Percentiles rank a stretch among this genome's conserved stretches.
These are phyloP conservation scores for Circaetus gallicus DNA, from an alignment of 2,113 vertebrate species.

Conservation along the genomic window DNA sequence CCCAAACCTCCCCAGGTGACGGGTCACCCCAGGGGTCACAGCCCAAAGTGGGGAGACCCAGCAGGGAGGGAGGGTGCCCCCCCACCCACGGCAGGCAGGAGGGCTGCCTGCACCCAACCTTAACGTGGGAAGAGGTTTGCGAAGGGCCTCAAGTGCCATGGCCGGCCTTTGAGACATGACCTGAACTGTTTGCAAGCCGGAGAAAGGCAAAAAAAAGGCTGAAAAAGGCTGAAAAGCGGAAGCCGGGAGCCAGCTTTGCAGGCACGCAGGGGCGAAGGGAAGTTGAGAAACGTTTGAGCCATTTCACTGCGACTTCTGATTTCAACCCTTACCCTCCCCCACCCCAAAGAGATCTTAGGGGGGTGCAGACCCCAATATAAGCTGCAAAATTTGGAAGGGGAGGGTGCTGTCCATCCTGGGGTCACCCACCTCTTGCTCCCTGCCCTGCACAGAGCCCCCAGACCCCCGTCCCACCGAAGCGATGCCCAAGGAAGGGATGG, in stretches of 20 bases:
- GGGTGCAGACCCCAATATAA: neutral
- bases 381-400: neutral
- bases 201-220: neutral
- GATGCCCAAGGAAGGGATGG: neutral
- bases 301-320: neutral
- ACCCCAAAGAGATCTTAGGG: neutral
- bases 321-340: neutral
- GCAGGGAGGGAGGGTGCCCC: neutral
- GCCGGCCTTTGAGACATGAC: neutral
- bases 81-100: neutral
- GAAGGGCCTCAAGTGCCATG: too few species aligned
- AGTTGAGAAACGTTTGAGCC: slow-evolving; percentile 11
- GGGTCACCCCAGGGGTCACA: neutral
- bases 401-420: too few species aligned
- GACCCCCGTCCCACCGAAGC: neutral
- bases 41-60: neutral
- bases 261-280: neutral
- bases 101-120: too few species aligned
- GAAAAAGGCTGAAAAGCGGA: neutral
- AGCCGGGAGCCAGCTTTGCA: neutral
- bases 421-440: neutral
- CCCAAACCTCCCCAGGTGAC: neutral
- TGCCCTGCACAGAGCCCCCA: neutral
- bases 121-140: neutral
- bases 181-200: neutral